phyloP scores from a whole-genome alignment of 1,140 invertebrate genomes.

The Nixonia krombeini region DNA sequence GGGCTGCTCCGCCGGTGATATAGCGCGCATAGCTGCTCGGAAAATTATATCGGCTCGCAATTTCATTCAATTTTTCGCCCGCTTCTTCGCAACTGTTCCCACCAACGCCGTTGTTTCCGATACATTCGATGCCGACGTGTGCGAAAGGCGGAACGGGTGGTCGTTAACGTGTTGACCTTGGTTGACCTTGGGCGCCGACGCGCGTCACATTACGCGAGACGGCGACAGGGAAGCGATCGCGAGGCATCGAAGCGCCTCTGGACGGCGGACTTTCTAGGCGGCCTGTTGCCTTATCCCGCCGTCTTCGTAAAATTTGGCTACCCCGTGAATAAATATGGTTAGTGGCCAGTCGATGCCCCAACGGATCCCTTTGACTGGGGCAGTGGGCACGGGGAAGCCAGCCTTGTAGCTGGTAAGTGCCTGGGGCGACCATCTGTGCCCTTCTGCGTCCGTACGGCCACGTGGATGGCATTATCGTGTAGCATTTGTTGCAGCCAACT shows the following conservation, averaged over 20 bases:
- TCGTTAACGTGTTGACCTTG: too few relatives aligned
- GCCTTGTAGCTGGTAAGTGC: constrained; percentile 68
- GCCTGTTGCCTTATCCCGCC: constrained; percentile 52
- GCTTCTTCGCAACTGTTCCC: constrained; percentile 17
- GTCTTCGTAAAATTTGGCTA: constrained; percentile 61
- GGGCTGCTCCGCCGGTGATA: constrained; percentile 43
- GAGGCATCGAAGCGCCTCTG: too few relatives aligned
- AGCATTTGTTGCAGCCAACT: constrained; percentile 65
- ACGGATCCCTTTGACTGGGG: constrained; percentile 65
- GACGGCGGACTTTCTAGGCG: constrained; percentile 12
- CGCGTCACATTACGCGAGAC: too few relatives aligned
- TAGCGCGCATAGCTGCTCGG: neutral
- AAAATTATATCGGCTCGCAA: neutral
- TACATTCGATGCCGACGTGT: too few relatives aligned
- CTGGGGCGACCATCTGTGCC: constrained; percentile 71
- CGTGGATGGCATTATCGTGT: constrained; percentile 67
- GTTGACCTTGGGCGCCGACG: too few relatives aligned
- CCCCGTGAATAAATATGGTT: constrained; percentile 71
- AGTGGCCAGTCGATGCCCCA: constrained; percentile 65
- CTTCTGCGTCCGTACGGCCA: constrained; percentile 62
- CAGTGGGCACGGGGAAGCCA: constrained; percentile 54
- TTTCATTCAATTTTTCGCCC: neutral
- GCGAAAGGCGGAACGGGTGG: constrained; percentile 35
- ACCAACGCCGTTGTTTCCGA: too few relatives aligned
- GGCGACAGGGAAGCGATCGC: too few relatives aligned